A percentile compares a stretch with the other conserved stretches of the same genome.
Conservation (phyloP, 2,888 invertebrate genomes). For the Syrphus vitripennis region DNA sequence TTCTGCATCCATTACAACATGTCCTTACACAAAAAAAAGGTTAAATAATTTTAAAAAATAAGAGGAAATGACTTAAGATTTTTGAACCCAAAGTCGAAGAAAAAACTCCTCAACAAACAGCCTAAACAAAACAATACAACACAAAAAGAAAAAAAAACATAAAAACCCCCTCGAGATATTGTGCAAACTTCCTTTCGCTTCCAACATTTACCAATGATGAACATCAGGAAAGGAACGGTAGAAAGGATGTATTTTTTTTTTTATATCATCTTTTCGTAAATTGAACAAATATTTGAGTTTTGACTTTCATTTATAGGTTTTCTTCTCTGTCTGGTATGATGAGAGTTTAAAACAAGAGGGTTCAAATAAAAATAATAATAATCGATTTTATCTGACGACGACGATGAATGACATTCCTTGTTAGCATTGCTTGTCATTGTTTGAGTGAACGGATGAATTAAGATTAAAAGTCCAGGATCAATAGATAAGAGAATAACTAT, state of each 20-base stretch:
- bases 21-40: neutral
- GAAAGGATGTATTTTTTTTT: slow-evolving; percentile 18
- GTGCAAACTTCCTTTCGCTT: neutral
- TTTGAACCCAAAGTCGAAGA: neutral
- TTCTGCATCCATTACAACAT: slow-evolving; percentile 3
- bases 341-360: neutral
- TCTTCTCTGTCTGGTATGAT: neutral
- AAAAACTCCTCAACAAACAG: slow-evolving; percentile 1
- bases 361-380: neutral
- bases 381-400: slow-evolving; percentile 9
- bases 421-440: neutral
- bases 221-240: neutral
- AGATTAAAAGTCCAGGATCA: neutral
- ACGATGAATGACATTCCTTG: neutral
- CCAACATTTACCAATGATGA: neutral
- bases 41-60: slow-evolving; percentile 1
- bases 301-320: slow-evolving; percentile 19
- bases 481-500: neutral
- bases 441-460: neutral
- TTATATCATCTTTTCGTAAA: slow-evolving; percentile 16
- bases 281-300: slow-evolving; percentile 26
- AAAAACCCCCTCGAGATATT: neutral
- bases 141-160: neutral
- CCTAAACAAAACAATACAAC: no score
- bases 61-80: neutral